Evolutionary conservation across 2,888 invertebrate genomes (phyloP).

Genomic region (Gymnocheta viridis): DNA sequence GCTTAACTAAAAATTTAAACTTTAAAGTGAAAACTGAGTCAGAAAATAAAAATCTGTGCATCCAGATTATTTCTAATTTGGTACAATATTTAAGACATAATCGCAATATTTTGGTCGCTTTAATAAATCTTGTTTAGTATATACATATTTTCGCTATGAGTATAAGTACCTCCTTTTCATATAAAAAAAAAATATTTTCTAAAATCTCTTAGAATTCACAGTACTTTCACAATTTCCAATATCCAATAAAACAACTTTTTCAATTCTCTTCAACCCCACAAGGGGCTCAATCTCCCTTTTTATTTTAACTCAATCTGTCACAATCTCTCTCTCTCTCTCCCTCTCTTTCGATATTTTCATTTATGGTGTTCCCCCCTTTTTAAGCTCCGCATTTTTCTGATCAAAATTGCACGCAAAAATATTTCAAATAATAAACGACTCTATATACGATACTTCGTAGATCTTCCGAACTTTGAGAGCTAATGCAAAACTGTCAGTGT

Average conservation of each 20-base stretch:
- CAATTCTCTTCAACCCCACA: slow-evolving; percentile 55
- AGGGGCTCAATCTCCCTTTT: not conserved
- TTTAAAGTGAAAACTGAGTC: too few species aligned
- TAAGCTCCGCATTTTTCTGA: slow-evolving; percentile 1
- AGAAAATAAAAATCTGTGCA: too few species aligned
- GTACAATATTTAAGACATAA: too few species aligned
- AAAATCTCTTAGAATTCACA: not conserved
- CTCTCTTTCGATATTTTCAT: not conserved
- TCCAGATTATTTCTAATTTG: too few species aligned
- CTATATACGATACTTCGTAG: slow-evolving; percentile 39
- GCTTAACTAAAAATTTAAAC: too few species aligned
- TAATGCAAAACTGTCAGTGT: not conserved
- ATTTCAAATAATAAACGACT: slow-evolving; percentile 47
- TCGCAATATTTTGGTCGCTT: too few species aligned
- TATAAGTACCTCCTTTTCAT: not conserved
- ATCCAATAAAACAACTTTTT: slow-evolving; percentile 20
- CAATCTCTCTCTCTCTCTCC: slow-evolving; percentile 4
- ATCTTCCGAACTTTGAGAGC: slow-evolving; percentile 13
- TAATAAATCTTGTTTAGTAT: too few species aligned
- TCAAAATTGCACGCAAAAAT: slow-evolving; percentile 35
- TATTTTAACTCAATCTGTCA: slow-evolving; percentile 12
- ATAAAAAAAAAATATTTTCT: not conserved
- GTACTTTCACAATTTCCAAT: slow-evolving; percentile 7
- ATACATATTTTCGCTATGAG: too few species aligned
- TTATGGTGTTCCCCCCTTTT: not conserved